Evolutionary conservation across 2,888 invertebrate genomes (phyloP).

Genomic region (Aromia moschata): DNA sequence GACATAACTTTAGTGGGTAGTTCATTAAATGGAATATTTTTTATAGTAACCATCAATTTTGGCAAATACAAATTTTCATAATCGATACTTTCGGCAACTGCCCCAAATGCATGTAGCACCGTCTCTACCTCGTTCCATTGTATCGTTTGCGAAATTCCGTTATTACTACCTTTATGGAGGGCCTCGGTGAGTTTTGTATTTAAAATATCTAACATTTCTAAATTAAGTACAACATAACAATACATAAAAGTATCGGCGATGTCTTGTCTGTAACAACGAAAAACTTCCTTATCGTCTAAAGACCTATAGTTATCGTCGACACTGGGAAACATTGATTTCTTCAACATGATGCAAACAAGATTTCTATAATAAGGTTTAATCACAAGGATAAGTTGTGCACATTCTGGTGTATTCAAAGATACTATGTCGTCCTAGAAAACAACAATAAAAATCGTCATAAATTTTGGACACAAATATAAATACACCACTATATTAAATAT

Average conservation of each 20-base stretch:
- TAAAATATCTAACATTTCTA: slow-evolving; percentile 76
- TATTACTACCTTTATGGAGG: slow-evolving; percentile 61
- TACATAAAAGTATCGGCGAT: slow-evolving; percentile 70
- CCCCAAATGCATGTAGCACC: slow-evolving; percentile 72
- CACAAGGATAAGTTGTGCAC: slow-evolving; percentile 65
- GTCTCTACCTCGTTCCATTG: slow-evolving; percentile 73
- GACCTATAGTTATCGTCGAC: slow-evolving; percentile 68
- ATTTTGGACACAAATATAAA: too few relatives aligned
- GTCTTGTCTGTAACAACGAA: slow-evolving; percentile 72
- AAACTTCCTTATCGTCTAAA: slow-evolving; percentile 84
- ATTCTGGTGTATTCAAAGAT: slow-evolving; percentile 62
- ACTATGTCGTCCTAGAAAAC: slow-evolving; percentile 71
- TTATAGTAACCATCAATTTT: slow-evolving; percentile 69
- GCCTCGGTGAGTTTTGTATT: slow-evolving; percentile 71
- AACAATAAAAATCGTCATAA: too few relatives aligned
- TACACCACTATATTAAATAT: too few relatives aligned
- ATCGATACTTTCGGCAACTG: slow-evolving; percentile 72
- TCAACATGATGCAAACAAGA: slow-evolving; percentile 77
- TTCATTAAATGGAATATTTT: slow-evolving; percentile 71
- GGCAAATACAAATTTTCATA: slow-evolving; percentile 67
- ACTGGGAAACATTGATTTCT: slow-evolving; percentile 80
- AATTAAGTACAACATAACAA: slow-evolving; percentile 83
- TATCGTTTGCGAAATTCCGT: slow-evolving; percentile 39
- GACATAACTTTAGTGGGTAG: slow-evolving; percentile 71
- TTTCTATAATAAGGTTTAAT: slow-evolving; percentile 83